These are phyloP conservation scores for Dysmachus trigonus DNA, from an alignment of 2,888 invertebrate genomes.

Conservation along the genomic window DNA sequence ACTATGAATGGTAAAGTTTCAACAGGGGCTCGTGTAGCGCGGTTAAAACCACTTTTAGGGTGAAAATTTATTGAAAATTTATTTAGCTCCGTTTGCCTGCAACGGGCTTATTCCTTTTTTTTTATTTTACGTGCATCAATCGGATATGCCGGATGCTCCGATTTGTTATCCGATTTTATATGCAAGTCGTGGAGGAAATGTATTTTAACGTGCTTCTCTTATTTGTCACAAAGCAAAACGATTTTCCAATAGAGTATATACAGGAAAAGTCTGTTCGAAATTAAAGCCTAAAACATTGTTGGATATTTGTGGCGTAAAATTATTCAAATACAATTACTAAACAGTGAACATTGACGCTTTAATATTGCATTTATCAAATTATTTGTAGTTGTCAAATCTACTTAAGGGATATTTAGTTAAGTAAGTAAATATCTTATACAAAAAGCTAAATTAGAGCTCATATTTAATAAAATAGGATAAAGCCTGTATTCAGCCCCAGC, in stretches of 20 bases:
- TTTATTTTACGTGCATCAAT: not conserved
- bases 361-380: too few species aligned
- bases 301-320: not conserved
- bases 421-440: too few species aligned
- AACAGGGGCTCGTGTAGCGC: not conserved
- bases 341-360: too few species aligned
- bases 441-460: too few species aligned
- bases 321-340: not conserved
- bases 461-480: too few species aligned
- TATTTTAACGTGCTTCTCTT: not conserved
- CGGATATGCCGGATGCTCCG: not conserved
- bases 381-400: not conserved
- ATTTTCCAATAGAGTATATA: not conserved
- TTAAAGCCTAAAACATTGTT: not conserved
- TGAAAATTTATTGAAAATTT: slow-evolving; percentile 13
- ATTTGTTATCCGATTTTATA: slow-evolving; percentile 16
- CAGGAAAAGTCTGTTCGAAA: not conserved
- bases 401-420: not conserved
- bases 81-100: slow-evolving; percentile 6
- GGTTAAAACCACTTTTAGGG: not conserved
- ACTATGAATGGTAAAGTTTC: not conserved
- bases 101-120: not conserved
- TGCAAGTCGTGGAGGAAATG: slow-evolving; percentile 6
- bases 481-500: too few species aligned
- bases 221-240: not conserved